phyloP scores from a whole-genome alignment of 1,140 invertebrate species.

The Camponotus floridanus region DNA sequence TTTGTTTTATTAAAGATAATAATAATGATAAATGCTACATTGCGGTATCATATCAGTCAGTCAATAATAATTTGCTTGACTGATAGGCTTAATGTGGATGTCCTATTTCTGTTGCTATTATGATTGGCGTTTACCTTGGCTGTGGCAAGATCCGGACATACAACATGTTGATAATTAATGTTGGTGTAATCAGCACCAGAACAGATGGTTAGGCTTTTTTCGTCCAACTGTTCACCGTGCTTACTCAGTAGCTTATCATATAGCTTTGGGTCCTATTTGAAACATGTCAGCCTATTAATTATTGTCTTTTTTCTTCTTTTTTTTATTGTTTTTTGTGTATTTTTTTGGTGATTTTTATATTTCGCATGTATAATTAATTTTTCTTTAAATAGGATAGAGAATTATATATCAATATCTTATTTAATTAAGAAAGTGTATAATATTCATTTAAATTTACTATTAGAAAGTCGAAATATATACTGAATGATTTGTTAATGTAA shows the following conservation, averaged over 20 bases:
- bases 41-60: not conserved
- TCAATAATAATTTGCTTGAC: constrained; percentile 44
- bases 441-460: too few species aligned
- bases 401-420: too few species aligned
- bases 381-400: too few species aligned
- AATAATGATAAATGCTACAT: not conserved
- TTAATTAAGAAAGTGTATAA: too few species aligned
- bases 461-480: too few species aligned
- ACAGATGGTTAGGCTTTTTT: constrained; percentile 98
- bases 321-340: too few species aligned
- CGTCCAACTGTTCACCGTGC: constrained; percentile 94
- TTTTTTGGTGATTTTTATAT: not conserved
- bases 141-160: constrained; percentile 96
- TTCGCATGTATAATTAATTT: not conserved
- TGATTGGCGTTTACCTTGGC: constrained; percentile 91
- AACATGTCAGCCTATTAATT: constrained; percentile 16
- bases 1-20: not conserved
- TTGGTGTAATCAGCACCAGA: constrained; percentile 99
- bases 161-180: constrained; percentile 98
- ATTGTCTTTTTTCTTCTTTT: not conserved
- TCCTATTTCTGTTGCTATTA: constrained; percentile 28
- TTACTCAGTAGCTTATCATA: constrained; percentile 92
- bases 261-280: constrained; percentile 94
- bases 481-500: too few species aligned
- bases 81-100: constrained; percentile 28